A percentile compares a stretch with the other conserved stretches of the same genome.
These are phyloP conservation scores for Lucinisca nassula DNA, from an alignment of 2,888 invertebrate genomes.

Conservation along the genomic window DNA sequence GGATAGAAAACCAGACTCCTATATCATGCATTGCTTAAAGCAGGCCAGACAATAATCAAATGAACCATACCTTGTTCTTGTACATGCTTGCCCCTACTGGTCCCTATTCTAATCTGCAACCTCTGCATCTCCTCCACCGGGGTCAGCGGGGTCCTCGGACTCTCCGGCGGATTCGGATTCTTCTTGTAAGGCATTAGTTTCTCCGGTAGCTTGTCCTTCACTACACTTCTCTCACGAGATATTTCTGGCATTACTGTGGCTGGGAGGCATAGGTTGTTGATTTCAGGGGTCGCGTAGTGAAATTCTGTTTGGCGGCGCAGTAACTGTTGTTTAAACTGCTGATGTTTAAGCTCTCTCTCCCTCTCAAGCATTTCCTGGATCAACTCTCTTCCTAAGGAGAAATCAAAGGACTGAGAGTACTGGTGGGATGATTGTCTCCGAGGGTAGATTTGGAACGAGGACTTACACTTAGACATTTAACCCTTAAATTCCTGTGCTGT, in stretches of 20 bases:
- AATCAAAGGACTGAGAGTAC: too few species aligned
- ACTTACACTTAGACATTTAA: too few species aligned
- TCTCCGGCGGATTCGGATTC: conserved; percentile 16
- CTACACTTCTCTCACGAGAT: too few species aligned
- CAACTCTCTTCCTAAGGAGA: background rate
- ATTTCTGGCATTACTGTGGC: conserved; percentile 8
- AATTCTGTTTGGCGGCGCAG: background rate
- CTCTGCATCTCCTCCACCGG: conserved; percentile 22
- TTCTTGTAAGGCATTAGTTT: conserved; percentile 42
- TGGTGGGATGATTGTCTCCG: too few species aligned
- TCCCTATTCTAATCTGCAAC: background rate
- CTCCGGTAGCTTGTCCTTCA: conserved; percentile 29
- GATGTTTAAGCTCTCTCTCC: background rate
- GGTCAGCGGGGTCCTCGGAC: conserved; percentile 12
- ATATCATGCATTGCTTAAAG: too few species aligned
- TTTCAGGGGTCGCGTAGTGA: background rate
- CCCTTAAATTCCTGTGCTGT: too few species aligned
- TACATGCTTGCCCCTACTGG: background rate
- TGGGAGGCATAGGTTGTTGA: background rate
- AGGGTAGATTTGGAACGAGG: too few species aligned
- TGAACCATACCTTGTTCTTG: background rate
- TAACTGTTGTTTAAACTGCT: background rate
- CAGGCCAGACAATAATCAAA: too few species aligned
- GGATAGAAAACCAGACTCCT: too few species aligned
- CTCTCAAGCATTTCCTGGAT: background rate